Percentiles rank a stretch among this genome's conserved stretches.
These are phyloP conservation scores for Metacarcinus magister DNA, from an alignment of 2,888 invertebrate genomes.

Conservation along the genomic window DNA sequence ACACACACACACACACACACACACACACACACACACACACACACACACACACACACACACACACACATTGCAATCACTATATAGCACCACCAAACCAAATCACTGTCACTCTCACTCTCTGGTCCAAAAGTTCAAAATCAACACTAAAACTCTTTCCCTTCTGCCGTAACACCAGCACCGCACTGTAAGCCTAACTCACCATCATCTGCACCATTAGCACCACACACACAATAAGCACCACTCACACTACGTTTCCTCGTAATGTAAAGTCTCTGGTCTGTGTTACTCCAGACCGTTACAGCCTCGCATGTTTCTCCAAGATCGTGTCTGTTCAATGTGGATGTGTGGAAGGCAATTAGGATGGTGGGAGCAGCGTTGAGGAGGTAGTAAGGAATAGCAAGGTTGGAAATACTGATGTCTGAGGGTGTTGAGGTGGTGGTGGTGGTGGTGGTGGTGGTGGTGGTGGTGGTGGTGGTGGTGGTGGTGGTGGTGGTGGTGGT, in stretches of 20 bases:
- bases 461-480: background rate
- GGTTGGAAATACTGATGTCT: background rate
- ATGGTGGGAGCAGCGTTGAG: background rate
- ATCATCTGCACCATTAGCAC: background rate
- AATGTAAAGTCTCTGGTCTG: background rate
- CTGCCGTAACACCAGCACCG: background rate
- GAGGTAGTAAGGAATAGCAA: background rate
- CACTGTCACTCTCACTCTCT: background rate
- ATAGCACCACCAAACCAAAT: background rate
- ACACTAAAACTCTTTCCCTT: background rate
- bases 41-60: slow-evolving; percentile 33
- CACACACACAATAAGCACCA: background rate
- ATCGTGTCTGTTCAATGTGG: background rate
- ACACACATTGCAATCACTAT: background rate
- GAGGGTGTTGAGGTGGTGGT: background rate
- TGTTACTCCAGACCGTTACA: background rate
- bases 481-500: background rate
- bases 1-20: slow-evolving; percentile 35
- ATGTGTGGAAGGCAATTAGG: background rate
- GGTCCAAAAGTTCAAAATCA: background rate
- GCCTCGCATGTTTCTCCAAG: background rate
- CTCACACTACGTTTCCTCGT: background rate
- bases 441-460: background rate
- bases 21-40: slow-evolving; percentile 36
- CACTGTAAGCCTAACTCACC: background rate